Conservation (phyloP, 2,888 invertebrate genomes). For the Brenthis hecate region DNA sequence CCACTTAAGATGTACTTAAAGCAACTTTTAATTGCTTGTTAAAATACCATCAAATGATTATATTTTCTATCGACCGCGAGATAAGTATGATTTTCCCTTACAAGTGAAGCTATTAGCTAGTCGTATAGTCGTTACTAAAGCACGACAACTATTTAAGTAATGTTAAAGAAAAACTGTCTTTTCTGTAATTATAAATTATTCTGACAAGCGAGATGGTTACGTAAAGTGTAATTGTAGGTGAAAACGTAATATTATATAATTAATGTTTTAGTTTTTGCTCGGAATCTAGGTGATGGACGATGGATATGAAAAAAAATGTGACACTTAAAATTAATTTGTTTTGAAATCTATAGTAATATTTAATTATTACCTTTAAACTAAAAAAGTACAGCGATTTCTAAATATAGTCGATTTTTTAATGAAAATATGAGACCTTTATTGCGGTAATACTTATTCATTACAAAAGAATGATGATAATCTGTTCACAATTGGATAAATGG, state of each 20-base stretch:
- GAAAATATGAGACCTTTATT: no score
- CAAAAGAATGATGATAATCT: no score
- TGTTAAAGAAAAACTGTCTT: conserved; percentile 40
- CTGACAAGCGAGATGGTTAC: conserved; percentile 30
- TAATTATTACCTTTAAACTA: no score
- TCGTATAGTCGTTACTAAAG: conserved; percentile 27
- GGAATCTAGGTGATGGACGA: conserved; percentile 27
- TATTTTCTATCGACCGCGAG: background rate
- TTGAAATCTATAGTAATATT: no score
- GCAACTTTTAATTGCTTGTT: background rate
- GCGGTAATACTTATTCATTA: no score
- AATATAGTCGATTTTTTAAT: no score
- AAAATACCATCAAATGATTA: conserved; percentile 18
- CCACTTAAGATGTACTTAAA: conserved; percentile 14
- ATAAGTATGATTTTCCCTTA: background rate
- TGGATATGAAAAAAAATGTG: background rate
- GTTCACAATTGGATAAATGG: no score
- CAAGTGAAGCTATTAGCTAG: background rate
- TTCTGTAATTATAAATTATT: conserved; percentile 45
- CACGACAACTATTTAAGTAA: conserved; percentile 41
- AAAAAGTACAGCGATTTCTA: no score
- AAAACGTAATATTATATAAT: conserved; percentile 35
- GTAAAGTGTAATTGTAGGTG: conserved; percentile 40
- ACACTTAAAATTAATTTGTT: no score
- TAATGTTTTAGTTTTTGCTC: conserved; percentile 28